Base-by-base conservation (phyloP, 2,888 invertebrate genomes). In the Pimpla rufipes region DNA sequence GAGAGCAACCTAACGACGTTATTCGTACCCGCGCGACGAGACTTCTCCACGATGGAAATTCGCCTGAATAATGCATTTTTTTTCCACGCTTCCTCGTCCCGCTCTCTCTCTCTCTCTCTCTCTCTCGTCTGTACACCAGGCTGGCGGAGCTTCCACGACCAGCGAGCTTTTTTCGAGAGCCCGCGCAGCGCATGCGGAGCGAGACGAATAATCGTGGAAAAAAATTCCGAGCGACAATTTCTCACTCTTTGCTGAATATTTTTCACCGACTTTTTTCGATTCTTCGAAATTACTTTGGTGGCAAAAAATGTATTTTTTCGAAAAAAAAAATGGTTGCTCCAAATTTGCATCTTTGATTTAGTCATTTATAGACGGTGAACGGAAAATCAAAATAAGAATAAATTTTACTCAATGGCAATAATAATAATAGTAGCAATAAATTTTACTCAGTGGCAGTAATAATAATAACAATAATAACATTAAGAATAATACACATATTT, bases 1-100 rank as follows among this genome's bases (percentile, higher is more conserved):
- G 92, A 92, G 92, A 92, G 92, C 92, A 92, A 90, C 89, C 88
- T 91, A 91, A 91, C 90, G 90, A 91, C 85, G 90, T 86, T 88
- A 90, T 89, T 89, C 79, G 83, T 68, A 89, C 87, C 89, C 88
- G 88, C 87, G 86, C 86, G 79, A 85, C 85, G 88, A 87, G 83
- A 87, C 88, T 89, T 90, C 91, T 92, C 89, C 89, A 88, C 88
- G 88, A 91, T 91, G 91, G 88, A 91, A 90, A 91, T 91, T 91
- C 81, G 84, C 85, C 83, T 91, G 91, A 91, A 91, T 91, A 91
- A 91, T 91, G 90, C 88, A 91, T 91, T 86, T 81, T 78, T 74
- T 70, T 68, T 55, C 67, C 35, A 50, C 59, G 37, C 42, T 57
- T 73, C 67, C 57, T 66, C 11, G 59, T 59, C 68, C 59, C 42